A percentile compares a stretch with the other conserved stretches of the same genome.
phyloP scores from a whole-genome alignment of 2,797 vertebrate species.

The Halcyon leucocephala region DNA sequence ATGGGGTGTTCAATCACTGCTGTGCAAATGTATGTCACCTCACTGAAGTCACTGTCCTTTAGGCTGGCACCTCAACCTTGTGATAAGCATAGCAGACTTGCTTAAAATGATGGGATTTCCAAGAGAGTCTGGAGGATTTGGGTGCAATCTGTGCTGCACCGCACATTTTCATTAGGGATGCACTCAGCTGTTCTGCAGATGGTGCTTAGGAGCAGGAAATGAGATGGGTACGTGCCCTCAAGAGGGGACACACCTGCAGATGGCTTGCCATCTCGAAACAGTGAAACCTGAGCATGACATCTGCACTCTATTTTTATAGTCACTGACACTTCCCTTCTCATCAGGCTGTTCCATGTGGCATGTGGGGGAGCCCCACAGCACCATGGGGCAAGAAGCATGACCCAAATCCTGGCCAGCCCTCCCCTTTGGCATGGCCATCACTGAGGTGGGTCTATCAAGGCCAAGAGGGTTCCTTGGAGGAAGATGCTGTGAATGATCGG shows the following conservation, averaged over 20 bases:
- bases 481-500: not conserved
- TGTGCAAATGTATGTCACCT: not conserved
- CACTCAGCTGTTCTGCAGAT: accelerated
- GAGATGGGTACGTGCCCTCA: accelerated
- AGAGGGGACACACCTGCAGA: not conserved
- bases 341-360: accelerated
- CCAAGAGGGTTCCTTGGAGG: not conserved
- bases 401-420: not conserved
- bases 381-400: not conserved
- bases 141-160: not conserved
- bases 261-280: not conserved
- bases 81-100: not conserved
- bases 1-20: not conserved
- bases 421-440: accelerated
- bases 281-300: not conserved
- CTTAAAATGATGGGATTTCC: not conserved
- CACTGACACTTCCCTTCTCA: not conserved
- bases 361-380: accelerated
- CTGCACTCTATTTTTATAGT: not conserved
- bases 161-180: not conserved
- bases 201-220: not conserved
- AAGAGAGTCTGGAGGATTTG: not conserved
- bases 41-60: not conserved
- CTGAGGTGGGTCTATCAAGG: not conserved
- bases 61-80: not conserved